Base-by-base conservation (phyloP, 30 jellyfish, hydroid and myxozoan species). In the Clytia hemisphaerica region DNA sequence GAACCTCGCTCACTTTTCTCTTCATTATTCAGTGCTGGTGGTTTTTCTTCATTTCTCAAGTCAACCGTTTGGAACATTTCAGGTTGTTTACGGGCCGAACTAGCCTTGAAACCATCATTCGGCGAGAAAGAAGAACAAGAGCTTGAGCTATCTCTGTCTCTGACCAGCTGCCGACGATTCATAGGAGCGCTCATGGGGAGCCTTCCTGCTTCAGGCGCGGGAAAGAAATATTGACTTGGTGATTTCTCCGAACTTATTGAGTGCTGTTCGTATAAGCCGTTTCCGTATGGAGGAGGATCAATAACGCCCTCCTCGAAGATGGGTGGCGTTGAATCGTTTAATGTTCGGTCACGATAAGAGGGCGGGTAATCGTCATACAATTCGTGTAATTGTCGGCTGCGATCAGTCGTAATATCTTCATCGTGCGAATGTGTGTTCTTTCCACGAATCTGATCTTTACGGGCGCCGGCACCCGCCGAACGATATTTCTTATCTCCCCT, bases 91-190 rank as follows among this genome's bases (percentile, higher is more conserved):
- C 51, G 25, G 38, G 54, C 0, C 70, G 15, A 22, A 21, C 54
- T 21, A 21, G 54, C 54, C 30, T 6, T 10, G 65, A 50, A n/a
- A 1, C 12, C 2, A n/a, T 57, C 70, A 45, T 57, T 57, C 30
- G 96, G 92, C 30, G 96, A 77, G 47, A 78, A 79, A 1, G 96
- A 86, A 5, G 96, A 78, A 50, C 93, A 77, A 3, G 96, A 86
- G 63, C 96, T 86, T 3, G 93, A 79, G 50, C 96, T 86, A n/a
- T 79, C 93, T 22, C 10, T 38, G 75, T 25, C 85, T 34, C 37
- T 80, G 93, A 42, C 82, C 61, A 6, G 85, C 68, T 19, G 69
- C 27, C 70, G 70, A 5, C 30, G 25, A 44, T 57, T 37, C 30
- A 57, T 21, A 22, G 25, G 55, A 26, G 36, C 30, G 7, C 25